phyloP scores from a whole-genome alignment of 2,888 invertebrate species.

The Chalcis sispes region DNA sequence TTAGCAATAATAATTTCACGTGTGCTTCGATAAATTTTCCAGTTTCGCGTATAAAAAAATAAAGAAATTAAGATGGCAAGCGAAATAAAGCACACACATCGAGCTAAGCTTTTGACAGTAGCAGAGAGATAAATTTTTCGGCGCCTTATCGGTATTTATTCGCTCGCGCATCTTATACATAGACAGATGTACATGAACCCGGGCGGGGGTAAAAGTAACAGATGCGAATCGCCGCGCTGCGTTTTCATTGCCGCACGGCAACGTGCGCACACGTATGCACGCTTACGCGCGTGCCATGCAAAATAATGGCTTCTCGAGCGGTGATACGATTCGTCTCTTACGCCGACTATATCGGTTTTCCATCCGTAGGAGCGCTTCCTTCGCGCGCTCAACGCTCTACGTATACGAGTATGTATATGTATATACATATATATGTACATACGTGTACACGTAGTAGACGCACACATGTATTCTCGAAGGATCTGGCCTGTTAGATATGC shows the following conservation, averaged over 20 bases:
- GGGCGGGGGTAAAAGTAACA: background rate
- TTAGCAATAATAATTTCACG: too few species aligned
- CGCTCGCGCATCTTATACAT: background rate
- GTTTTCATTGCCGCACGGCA: background rate
- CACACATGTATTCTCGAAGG: background rate
- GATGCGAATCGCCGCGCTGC: slow-evolving; percentile 20
- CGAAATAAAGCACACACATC: background rate
- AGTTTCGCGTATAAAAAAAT: too few species aligned
- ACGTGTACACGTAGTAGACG: background rate
- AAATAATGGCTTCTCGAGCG: slow-evolving; percentile 16
- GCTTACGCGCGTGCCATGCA: too few species aligned
- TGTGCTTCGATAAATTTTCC: too few species aligned
- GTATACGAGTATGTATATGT: background rate
- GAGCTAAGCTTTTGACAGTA: background rate
- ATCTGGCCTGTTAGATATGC: slow-evolving; percentile 12
- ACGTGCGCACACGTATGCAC: too few species aligned
- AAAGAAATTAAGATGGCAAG: background rate
- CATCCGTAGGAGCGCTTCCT: slow-evolving; percentile 21
- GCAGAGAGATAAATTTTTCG: background rate
- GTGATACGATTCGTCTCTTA: slow-evolving; percentile 2
- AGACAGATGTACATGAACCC: too few species aligned
- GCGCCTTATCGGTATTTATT: background rate
- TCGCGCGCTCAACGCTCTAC: background rate
- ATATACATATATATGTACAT: too few species aligned
- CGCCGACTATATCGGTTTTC: slow-evolving; percentile 23